phyloP scores from a whole-genome alignment of 2,113 vertebrate species.

The Macaca fascicularis region T2T-MFA8v1.1 NC_088378.1:89530001-89530500 shows the following conservation, averaged over 20 bases:
- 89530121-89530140: slow-evolving; percentile 57
- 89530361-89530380: neutral
- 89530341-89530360: neutral
- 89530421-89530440: slow-evolving; percentile 83
- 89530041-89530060: neutral
- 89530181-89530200: too few species aligned
- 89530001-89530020: neutral
- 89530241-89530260: neutral
- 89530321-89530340: neutral
- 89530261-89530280: slow-evolving; percentile 46
- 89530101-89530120: slow-evolving; percentile 66
- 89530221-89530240: too few species aligned
- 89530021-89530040: neutral
- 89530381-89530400: slow-evolving; percentile 67
- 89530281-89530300: neutral
- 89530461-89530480: slow-evolving; percentile 68
- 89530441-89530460: slow-evolving; percentile 71
- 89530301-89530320: neutral
- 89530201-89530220: neutral
- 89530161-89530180: neutral
- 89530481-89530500: neutral
- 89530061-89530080: slow-evolving; percentile 66
- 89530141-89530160: neutral
- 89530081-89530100: slow-evolving; percentile 75
- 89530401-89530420: slow-evolving; percentile 87